Evolutionary conservation across 2,113 vertebrate species (phyloP), one percentile per base, ranked within the genome.

Genomic region (Solea solea): DNA sequence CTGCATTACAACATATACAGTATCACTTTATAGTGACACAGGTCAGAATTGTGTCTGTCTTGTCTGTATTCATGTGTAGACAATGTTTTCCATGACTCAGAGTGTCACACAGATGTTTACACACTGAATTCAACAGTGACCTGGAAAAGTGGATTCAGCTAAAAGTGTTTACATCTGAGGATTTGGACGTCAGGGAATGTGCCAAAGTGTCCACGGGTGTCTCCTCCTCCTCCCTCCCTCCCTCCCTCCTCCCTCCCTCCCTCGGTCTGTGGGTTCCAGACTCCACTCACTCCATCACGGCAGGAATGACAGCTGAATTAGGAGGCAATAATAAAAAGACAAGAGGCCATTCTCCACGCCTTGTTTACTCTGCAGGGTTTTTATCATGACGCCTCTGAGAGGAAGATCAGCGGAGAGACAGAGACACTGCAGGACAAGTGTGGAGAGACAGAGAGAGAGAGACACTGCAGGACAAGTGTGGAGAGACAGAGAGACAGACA

Each of bases 341-440:
- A 79, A 81, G 76, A 86, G 79, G 73, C 78, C 69, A 68, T 84
- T 86, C 76, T 86, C n/a, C 80, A 79, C 64, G 81, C 73, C 73
- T 85, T 85, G 81, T 87, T 87, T 57, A 77, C 74, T 73, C 82
- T 48, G 69, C 72, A 7, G 79, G 81, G 74, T 69, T 66, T 87
- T 80, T 69, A 78, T 83, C 85, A 50, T 54, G 54, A 25, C 57
- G 69, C 78, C 80, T 81, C 58, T 51, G 57, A 78, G 63, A 73
- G 58, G 64, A 56, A 70, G 82, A 84, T 72, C 73, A 86, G 69
- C 27, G 15, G 51, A 61, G 52, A 70, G 71, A 63, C 81, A 86
- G 8, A 75, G 82, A 68, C 70, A 85, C 76, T 61, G 54, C 56
- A 76, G 72, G 78, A 86, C 64, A 64, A 86, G 73, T 76, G 80